Percentiles rank a stretch among this genome's conserved stretches.
Conservation (phyloP, 1,140 invertebrate genomes). For the Zaprionus ornatus region DNA sequence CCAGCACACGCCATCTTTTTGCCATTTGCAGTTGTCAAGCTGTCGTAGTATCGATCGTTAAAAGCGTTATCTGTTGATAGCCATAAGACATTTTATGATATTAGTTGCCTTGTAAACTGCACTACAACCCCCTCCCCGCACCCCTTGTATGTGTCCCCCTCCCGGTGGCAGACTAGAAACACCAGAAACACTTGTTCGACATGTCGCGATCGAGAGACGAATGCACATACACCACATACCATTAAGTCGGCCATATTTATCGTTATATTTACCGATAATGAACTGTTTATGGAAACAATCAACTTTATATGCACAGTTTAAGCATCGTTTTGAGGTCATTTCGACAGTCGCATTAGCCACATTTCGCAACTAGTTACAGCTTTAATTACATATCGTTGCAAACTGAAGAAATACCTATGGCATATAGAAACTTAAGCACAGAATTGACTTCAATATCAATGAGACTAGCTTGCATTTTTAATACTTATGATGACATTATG, state of each 20-base stretch:
- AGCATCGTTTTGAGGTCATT: slow-evolving; percentile 8
- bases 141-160: no score
- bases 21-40: slow-evolving; percentile 68
- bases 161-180: slow-evolving; percentile 11
- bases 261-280: slow-evolving; percentile 23
- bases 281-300: slow-evolving; percentile 31
- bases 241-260: slow-evolving; percentile 33
- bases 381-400: background rate
- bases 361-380: background rate
- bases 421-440: background rate
- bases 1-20: slow-evolving; percentile 51
- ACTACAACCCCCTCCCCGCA: background rate
- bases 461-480: background rate
- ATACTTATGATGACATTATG: no score
- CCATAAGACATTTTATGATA: slow-evolving; percentile 76
- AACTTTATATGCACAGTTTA: slow-evolving; percentile 6
- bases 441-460: background rate
- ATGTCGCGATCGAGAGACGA: slow-evolving; percentile 11
- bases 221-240: slow-evolving; percentile 10
- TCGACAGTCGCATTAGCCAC: no score
- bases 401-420: background rate
- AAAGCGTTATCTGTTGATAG: slow-evolving; percentile 78
- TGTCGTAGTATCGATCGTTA: slow-evolving; percentile 75
- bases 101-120: slow-evolving; percentile 69
- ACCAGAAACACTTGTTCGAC: slow-evolving; percentile 44